Conservation (phyloP, 2,797 vertebrate genomes). For the Lycodopsis pacificus region DNA sequence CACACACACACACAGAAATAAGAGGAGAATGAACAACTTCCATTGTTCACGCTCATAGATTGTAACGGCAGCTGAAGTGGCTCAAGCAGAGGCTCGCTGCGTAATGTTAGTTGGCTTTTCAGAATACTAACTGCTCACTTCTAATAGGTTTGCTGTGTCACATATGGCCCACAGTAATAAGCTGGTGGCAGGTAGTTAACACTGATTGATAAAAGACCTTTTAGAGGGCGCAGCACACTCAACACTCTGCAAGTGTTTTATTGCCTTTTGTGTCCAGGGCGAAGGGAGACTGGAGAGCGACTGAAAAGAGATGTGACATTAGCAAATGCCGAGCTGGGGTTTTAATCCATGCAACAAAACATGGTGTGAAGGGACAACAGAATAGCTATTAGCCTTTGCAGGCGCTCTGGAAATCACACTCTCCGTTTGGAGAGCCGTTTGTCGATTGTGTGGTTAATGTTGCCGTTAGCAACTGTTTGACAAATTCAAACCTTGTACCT, state of each 20-base stretch:
- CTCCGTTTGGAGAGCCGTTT: background rate
- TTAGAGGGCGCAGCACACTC: constrained; percentile 35
- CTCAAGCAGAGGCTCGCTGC: background rate
- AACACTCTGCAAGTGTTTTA: constrained; percentile 36
- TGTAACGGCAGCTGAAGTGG: constrained; percentile 7
- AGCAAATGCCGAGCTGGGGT: background rate
- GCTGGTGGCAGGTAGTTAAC: constrained; percentile 54
- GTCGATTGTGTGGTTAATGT: constrained; percentile 1
- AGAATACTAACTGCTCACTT: constrained; percentile 29
- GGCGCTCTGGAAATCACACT: constrained; percentile 10
- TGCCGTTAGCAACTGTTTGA: constrained; percentile 1
- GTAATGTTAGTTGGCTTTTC: constrained; percentile 6
- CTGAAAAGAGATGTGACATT: constrained; percentile 24
- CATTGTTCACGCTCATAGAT: constrained; percentile 23
- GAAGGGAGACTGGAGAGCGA: constrained; percentile 7
- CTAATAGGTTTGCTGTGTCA: constrained; percentile 47
- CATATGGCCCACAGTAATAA: constrained; percentile 57
- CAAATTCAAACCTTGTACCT: background rate
- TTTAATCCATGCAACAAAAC: constrained; percentile 33
- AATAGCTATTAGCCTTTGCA: constrained; percentile 1
- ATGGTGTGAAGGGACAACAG: background rate
- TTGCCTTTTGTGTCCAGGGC: constrained; percentile 28
- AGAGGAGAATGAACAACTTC: background rate
- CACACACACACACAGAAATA: too few relatives aligned
- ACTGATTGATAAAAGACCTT: constrained; percentile 64